Base-by-base conservation (phyloP, 1,140 invertebrate species). In the Drosophila albomicans region DNA sequence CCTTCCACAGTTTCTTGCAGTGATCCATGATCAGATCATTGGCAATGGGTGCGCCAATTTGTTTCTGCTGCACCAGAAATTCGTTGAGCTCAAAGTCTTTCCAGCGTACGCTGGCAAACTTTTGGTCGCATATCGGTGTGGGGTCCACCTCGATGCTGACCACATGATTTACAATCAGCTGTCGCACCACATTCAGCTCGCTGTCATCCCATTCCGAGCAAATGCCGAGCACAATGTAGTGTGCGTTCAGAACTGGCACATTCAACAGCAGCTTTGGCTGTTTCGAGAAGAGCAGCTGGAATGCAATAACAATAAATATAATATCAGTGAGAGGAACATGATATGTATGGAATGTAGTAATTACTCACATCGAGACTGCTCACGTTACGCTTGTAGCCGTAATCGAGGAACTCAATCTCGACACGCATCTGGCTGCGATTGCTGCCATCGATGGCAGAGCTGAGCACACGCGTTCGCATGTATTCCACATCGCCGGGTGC, bases 351-450 rank as follows among this genome's bases (percentile, higher is more conserved):
- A 10, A 41, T 56, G n/a, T 28, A 7, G 7, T 11, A 35, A 35
- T 38, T 57, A 81, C 88, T 90, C 63, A 92, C 91, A 74, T 92
- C 89, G 56, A 74, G 68, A 65, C 79, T 78, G 57, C 76, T 78
- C 15, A 92, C 89, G 46, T 65, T 82, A 32, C 70, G 75, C 52
- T 70, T 84, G 35, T 96, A 96, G 63, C 96, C 96, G 86, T 95
- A 96, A 91, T 97, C 96, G 4, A 96, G 93, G 62, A 96, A 96
- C 43, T 95, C 94, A 3, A 96, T 94, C 69, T 91, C 82, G 8
- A 81, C 84, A 35, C 75, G 71, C 94, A 95, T 63, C 93, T 70
- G 6, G 84, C 68, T 57, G 93, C 92, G 16, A 87, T 62, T 13
- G 63, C 35, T 59, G 64, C 69, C 30, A 66, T 79, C 32, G 81